Conservation (phyloP, 2,888 invertebrate species). For the Synanthedon tipuliformis region DNA sequence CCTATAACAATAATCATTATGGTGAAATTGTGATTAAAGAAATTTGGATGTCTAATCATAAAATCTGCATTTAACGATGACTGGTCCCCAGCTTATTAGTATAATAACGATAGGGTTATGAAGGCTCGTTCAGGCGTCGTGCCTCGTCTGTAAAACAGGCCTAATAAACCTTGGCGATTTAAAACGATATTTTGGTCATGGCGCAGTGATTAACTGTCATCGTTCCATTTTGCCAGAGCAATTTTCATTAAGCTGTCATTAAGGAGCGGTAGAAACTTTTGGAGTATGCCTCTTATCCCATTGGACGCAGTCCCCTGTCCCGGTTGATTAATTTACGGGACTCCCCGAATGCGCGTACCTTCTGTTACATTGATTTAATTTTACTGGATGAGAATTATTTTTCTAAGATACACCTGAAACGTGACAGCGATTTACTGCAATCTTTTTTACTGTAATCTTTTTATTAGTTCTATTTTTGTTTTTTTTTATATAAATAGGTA, state of each 20-base stretch:
- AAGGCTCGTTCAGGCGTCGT: background rate
- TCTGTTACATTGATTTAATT: constrained; percentile 2
- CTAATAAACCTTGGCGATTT: constrained; percentile 1
- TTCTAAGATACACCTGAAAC: no score
- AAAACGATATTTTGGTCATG: constrained; percentile 12
- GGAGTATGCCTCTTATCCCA: constrained; percentile 37
- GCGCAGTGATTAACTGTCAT: constrained; percentile 29
- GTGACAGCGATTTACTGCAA: no score
- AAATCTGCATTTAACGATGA: no score
- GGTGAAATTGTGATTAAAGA: no score
- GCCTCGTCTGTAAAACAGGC: background rate
- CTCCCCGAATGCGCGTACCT: constrained; percentile 12
- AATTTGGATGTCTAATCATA: no score
- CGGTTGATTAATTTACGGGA: constrained; percentile 45
- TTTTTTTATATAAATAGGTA: no score
- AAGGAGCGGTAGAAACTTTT: constrained; percentile 36
- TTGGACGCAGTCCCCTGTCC: constrained; percentile 31
- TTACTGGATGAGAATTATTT: constrained; percentile 5
- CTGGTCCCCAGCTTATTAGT: no score
- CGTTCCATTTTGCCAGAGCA: constrained; percentile 23
- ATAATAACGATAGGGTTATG: no score
- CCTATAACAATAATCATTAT: no score
- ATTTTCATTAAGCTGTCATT: constrained; percentile 55
- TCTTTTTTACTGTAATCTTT: no score
- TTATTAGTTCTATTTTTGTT: no score